These are phyloP conservation scores for Sander lucioperca DNA, from an alignment of 2,113 vertebrate species.

Conservation along the genomic window DNA sequence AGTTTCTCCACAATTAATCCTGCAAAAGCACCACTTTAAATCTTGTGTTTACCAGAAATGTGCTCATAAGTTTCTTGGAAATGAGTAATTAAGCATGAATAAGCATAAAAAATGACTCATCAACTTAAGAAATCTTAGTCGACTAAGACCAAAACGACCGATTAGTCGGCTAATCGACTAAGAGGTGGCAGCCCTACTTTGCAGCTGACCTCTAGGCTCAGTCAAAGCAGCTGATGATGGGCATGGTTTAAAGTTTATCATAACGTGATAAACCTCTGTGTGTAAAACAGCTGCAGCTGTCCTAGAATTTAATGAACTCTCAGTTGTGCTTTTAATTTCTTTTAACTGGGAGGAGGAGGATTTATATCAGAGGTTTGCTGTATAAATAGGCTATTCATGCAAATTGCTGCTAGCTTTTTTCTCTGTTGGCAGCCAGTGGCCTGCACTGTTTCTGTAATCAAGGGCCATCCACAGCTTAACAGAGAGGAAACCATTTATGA, in stretches of 20 bases:
- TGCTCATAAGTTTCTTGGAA: too few relatives aligned
- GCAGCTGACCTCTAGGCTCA: constrained; percentile 36
- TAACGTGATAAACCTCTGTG: constrained; percentile 48
- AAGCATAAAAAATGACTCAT: too few relatives aligned
- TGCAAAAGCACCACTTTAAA: too few relatives aligned
- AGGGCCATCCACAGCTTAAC: constrained; percentile 63
- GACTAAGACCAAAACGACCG: too few relatives aligned
- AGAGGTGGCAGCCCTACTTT: too few relatives aligned
- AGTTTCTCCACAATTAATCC: too few relatives aligned
- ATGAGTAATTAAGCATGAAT: too few relatives aligned
- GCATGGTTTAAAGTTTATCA: constrained; percentile 61
- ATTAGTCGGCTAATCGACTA: too few relatives aligned
- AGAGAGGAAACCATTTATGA: constrained; percentile 57
- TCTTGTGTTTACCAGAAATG: too few relatives aligned
- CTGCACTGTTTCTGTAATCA: constrained; percentile 67
- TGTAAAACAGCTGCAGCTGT: constrained; percentile 58
- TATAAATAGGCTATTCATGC: constrained; percentile 76
- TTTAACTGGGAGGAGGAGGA: constrained; percentile 57
- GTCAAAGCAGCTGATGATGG: constrained; percentile 45
- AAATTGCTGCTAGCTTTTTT: constrained; percentile 66
- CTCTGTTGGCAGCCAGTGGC: constrained; percentile 66
- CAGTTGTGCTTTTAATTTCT: constrained; percentile 62
- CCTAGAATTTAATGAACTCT: constrained; percentile 56
- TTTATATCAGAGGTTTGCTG: constrained; percentile 63
- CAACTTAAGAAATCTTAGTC: too few relatives aligned